phyloP scores from a whole-genome alignment of 1,140 invertebrate genomes.

The Drosophila paulistorum region DNA sequence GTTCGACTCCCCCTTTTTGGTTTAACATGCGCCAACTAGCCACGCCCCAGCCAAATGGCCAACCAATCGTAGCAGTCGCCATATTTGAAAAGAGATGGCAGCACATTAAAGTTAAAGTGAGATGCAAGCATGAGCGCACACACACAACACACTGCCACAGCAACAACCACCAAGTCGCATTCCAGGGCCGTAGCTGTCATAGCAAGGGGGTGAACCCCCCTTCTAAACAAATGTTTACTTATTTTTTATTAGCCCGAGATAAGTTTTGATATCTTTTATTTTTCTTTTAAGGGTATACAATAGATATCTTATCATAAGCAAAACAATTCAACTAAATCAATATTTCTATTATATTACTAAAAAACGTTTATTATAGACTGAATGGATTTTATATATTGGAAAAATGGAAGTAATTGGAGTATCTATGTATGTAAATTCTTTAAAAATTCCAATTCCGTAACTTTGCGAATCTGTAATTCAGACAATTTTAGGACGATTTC shows the following conservation, averaged over 20 bases:
- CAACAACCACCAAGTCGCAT: conserved; percentile 50
- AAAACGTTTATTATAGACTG: background rate
- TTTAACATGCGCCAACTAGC: conserved; percentile 4
- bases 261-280: background rate
- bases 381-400: too few species aligned
- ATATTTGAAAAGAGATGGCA: conserved; percentile 73
- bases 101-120: conserved; percentile 11
- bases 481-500: too few species aligned
- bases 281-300: background rate
- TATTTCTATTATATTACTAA: background rate
- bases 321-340: background rate
- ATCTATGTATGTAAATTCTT: too few species aligned
- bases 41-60: conserved; percentile 39
- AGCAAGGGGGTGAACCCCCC: background rate
- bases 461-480: too few species aligned
- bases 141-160: conserved; percentile 13
- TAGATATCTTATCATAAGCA: background rate
- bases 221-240: background rate
- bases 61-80: conserved; percentile 65
- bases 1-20: conserved; percentile 18
- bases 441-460: too few species aligned
- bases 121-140: conserved; percentile 19
- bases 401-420: too few species aligned
- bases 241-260: background rate
- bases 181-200: background rate